Evolutionary conservation across 2,888 invertebrate species (phyloP).

Genomic region (Drosophila nr. perissopoda): DNA sequence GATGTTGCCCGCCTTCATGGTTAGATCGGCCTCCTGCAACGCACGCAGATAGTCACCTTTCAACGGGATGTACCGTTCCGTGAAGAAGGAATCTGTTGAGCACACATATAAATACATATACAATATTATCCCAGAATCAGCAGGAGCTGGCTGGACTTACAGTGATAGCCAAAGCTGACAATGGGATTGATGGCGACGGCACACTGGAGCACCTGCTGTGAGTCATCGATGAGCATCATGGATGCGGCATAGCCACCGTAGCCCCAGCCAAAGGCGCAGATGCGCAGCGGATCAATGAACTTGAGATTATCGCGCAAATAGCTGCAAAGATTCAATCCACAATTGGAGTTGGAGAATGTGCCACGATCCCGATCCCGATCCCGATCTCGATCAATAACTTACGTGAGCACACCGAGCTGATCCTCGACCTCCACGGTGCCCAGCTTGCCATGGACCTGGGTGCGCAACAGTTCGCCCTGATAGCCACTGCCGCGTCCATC

Average conservation of each 20-base stretch:
- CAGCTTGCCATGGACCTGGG: constrained; percentile 90
- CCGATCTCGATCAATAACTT: constrained; percentile 53
- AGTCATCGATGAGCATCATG: constrained; percentile 92
- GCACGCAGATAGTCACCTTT: constrained; percentile 89
- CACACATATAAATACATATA: not conserved
- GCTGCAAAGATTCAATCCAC: constrained; percentile 80
- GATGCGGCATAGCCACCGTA: constrained; percentile 95
- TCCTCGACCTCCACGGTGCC: constrained; percentile 92
- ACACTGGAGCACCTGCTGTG: constrained; percentile 91
- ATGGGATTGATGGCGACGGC: constrained; percentile 95
- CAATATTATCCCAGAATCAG: not conserved
- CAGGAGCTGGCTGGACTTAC: constrained; percentile 84
- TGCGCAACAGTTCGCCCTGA: constrained; percentile 91
- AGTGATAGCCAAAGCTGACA: constrained; percentile 92
- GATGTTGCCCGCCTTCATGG: constrained; percentile 92
- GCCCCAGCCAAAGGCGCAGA: constrained; percentile 94
- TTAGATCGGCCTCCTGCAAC: constrained; percentile 92
- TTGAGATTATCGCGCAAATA: constrained; percentile 92
- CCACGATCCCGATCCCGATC: not conserved
- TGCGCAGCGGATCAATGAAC: constrained; percentile 92
- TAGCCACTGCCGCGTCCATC: constrained; percentile 95
- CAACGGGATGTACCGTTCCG: constrained; percentile 95
- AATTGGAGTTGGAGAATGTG: not conserved
- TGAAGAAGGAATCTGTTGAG: constrained; percentile 92
- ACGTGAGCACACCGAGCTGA: constrained; percentile 89